Base-by-base conservation (phyloP, 1,140 invertebrate genomes). In the Drosophila trapezifrons region DNA sequence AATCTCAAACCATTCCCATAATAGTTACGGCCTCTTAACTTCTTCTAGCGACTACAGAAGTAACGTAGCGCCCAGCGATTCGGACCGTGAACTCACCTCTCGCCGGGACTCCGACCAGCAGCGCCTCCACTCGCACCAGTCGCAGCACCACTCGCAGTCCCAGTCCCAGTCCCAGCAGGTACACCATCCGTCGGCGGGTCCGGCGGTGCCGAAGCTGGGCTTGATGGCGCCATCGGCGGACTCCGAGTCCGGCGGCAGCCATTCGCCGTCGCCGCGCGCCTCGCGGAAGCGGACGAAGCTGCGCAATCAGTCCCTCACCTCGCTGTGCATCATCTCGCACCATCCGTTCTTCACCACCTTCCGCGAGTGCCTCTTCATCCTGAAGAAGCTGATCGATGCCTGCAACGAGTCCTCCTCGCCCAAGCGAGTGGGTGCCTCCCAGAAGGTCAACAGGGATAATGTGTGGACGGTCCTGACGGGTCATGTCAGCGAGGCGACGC, bases 341-440 rank as follows among this genome's bases (percentile, higher is more conserved):
- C 99, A 99, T 94, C 98, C 98, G 38, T 99, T 99, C 93, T 99
- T 99, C 92, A 97, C 98, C 45, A 98, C 96, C 89, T 99, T 99
- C 94, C 96, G 98, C 64, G 98, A 99, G 93, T 99, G 98, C 93
- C 95, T 99, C 70, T 98, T 97, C 93, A 96, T 99, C 84, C 93
- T 99, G 77, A 97, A 98, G 92, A 97, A 96, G 90, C 93, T 99
- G 62, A 98, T 99, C 85, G 98, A 99, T 93, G 97, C 98, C 51
- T 99, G 98, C 93, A 98, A 98, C 93, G 98, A 99, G 93, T 97
- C 96, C 89, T 97, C 96, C 46, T 95, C 96, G 89, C 96, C 96
- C 32, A 94, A 96, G 85, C 95, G 97, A 85, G 96, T 98, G 18
- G 97, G 97, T 47, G 97, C 96, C 63, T 98, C 97, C 5, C 96